Percentiles rank a stretch among this genome's conserved stretches.
These are phyloP conservation scores for Penaeus japonicus DNA, from an alignment of 1,140 invertebrate genomes.

Conservation along the genomic window DNA sequence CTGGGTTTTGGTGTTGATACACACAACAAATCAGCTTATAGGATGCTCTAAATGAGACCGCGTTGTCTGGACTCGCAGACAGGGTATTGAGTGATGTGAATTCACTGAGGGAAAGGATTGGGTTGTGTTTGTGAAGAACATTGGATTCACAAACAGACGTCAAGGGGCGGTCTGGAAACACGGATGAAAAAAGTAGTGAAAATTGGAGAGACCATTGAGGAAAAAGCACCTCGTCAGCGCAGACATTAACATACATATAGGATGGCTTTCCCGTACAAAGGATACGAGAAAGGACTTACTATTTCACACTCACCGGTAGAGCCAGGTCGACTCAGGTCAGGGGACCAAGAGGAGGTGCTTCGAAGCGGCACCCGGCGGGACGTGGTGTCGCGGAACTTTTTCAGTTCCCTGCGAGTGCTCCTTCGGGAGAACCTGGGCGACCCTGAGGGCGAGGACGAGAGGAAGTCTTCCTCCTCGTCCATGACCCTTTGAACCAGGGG, in stretches of 20 bases:
- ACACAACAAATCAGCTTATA: too few species aligned
- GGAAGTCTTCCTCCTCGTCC: constrained; percentile 30
- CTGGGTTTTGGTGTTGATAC: too few species aligned
- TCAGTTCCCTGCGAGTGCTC: constrained; percentile 51
- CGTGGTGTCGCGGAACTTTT: constrained; percentile 54
- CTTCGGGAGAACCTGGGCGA: constrained; percentile 53
- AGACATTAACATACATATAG: background rate
- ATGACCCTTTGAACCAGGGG: constrained; percentile 23
- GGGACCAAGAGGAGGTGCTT: constrained; percentile 52
- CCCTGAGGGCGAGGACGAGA: constrained; percentile 24
- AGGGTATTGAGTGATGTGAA: too few species aligned
- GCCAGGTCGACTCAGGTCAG: constrained; percentile 30
- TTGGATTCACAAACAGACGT: background rate
- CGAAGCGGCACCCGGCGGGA: constrained; percentile 23
- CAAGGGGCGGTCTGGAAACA: background rate
- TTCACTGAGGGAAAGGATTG: too few species aligned
- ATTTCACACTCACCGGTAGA: background rate
- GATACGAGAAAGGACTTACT: constrained; percentile 9
- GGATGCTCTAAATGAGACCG: too few species aligned
- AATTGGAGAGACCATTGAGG: background rate
- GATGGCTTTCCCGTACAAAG: background rate
- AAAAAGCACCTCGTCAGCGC: background rate
- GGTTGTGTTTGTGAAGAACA: too few species aligned
- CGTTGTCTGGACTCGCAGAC: too few species aligned
- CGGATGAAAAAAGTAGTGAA: background rate